These are phyloP conservation scores for Corvus cornix DNA, from an alignment of 2,113 vertebrate genomes.

Conservation along the genomic window DNA sequence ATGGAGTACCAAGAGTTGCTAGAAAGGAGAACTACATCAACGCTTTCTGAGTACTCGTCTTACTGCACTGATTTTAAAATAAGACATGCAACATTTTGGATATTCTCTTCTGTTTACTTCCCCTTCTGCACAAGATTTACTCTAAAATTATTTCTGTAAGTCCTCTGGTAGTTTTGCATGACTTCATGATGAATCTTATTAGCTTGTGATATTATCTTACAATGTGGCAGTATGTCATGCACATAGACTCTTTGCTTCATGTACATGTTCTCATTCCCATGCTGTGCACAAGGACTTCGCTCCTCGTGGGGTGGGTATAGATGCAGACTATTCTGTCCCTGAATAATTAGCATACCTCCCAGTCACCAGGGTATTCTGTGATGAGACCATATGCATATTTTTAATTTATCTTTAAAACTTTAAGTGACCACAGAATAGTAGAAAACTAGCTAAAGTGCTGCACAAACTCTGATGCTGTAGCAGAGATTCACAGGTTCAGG, in stretches of 20 bases:
- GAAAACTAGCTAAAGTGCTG: neutral
- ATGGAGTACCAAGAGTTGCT: neutral
- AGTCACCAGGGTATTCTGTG: neutral
- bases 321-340: neutral
- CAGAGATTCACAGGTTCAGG: neutral
- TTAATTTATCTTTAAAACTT: neutral
- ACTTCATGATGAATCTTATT: neutral
- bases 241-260: neutral
- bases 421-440: neutral
- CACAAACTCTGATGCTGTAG: neutral
- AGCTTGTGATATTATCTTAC: neutral
- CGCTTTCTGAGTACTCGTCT: neutral
- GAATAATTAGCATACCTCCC: neutral
- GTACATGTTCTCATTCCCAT: neutral
- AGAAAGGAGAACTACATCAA: neutral
- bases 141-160: neutral
- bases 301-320: neutral
- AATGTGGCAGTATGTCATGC: neutral
- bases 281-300: accelerated
- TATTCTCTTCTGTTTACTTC: neutral
- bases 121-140: neutral
- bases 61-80: neutral
- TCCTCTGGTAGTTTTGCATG: neutral
- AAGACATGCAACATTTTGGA: neutral
- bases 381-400: neutral